Conservation (phyloP, 2,888 invertebrate genomes). For the Hyalella azteca region DNA sequence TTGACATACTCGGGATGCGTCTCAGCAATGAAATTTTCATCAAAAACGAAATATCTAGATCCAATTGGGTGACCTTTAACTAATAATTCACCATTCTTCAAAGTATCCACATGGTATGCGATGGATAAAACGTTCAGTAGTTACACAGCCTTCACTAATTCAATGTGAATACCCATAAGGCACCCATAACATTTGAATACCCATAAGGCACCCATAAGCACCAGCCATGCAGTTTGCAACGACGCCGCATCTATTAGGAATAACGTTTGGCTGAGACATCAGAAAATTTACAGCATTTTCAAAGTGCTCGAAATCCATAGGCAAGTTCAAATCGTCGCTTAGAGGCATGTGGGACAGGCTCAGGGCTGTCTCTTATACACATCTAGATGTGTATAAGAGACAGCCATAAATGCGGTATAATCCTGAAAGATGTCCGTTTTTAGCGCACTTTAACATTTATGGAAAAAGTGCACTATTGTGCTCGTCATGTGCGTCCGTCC, state of each 20-base stretch:
- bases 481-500: too few relatives aligned
- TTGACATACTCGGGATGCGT: neutral
- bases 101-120: neutral
- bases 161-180: too few relatives aligned
- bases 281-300: constrained; percentile 48
- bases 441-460: too few relatives aligned
- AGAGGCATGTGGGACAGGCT: constrained; percentile 43
- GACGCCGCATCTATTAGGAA: constrained; percentile 50
- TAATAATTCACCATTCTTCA: neutral
- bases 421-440: too few relatives aligned
- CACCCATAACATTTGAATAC: too few relatives aligned
- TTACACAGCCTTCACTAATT: constrained; percentile 46
- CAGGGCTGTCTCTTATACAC: too few relatives aligned
- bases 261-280: constrained; percentile 39
- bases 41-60: neutral
- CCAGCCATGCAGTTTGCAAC: constrained; percentile 43
- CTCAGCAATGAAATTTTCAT: neutral
- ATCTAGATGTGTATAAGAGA: too few relatives aligned
- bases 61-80: neutral
- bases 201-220: constrained; percentile 40
- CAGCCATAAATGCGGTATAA: too few relatives aligned
- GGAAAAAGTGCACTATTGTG: too few relatives aligned
- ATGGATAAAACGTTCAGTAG: constrained; percentile 28
- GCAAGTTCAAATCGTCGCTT: constrained; percentile 3
- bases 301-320: constrained; percentile 47